These are phyloP conservation scores for Anthoscopus minutus DNA, from an alignment of 2,113 vertebrate species.

Conservation along the genomic window DNA sequence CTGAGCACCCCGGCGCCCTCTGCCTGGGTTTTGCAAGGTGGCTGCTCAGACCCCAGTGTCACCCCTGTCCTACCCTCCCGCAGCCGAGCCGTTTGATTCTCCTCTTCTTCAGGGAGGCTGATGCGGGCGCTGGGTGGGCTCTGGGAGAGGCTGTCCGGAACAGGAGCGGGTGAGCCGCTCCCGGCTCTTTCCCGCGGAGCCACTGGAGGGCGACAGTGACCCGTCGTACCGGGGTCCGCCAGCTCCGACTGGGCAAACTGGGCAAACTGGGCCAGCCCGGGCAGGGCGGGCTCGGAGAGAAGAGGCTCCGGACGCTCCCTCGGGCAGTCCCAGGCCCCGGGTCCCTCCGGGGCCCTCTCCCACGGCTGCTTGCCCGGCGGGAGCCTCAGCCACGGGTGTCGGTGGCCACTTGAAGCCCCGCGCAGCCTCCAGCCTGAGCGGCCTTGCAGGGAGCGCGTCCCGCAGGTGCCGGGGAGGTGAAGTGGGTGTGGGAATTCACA, in stretches of 20 bases:
- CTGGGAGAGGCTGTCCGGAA: neutral
- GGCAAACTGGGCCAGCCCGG: neutral
- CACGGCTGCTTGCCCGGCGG: neutral
- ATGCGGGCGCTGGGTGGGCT: fast-evolving
- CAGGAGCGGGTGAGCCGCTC: neutral
- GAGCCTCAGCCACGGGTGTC: neutral
- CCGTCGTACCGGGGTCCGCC: neutral
- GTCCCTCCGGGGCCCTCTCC: no score
- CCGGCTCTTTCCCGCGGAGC: neutral
- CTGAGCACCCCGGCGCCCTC: fast-evolving
- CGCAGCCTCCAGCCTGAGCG: neutral
- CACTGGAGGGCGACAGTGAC: conserved; percentile 41
- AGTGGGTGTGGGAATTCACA: neutral
- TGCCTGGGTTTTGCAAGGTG: neutral
- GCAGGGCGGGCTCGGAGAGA: neutral
- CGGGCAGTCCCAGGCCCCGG: neutral
- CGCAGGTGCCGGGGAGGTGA: neutral
- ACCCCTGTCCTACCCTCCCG: neutral
- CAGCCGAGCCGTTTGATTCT: neutral
- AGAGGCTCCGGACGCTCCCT: neutral
- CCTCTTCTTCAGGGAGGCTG: neutral
- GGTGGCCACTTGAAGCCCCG: no score
- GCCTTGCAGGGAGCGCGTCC: neutral
- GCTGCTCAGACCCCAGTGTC: neutral
- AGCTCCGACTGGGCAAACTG: fast-evolving